Percentiles rank a stretch among this genome's conserved stretches.
phyloP scores from a whole-genome alignment of 2,113 vertebrate species.

The Sinocyclocheilus rhinocerous region DNA sequence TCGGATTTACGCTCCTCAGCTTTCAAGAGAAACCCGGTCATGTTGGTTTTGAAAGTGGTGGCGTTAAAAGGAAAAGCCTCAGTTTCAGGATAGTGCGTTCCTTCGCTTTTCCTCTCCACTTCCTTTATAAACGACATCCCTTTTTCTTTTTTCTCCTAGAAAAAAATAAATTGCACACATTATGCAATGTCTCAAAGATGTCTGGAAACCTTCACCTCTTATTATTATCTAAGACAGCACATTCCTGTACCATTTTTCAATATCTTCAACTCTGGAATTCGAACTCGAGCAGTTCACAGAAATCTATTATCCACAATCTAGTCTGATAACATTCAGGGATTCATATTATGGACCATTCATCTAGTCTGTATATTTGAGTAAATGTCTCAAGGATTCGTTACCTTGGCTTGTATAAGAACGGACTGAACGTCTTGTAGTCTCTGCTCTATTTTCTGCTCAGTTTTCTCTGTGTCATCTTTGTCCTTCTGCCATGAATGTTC shows the following conservation, averaged over 20 bases:
- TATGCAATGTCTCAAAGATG: background rate
- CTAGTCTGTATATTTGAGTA: background rate
- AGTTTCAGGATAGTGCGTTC: slow-evolving; percentile 64
- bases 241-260: background rate
- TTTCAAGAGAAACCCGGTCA: slow-evolving; percentile 80
- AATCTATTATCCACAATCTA: background rate
- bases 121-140: slow-evolving; percentile 78
- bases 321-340: background rate
- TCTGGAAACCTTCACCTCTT: background rate
- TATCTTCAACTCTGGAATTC: background rate
- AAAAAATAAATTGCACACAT: background rate
- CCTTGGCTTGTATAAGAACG: slow-evolving; percentile 81
- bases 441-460: slow-evolving; percentile 64
- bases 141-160: slow-evolving; percentile 78
- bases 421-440: slow-evolving; percentile 65
- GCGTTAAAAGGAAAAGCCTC: slow-evolving; percentile 73
- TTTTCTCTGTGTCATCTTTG: slow-evolving; percentile 65
- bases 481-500: slow-evolving; percentile 73
- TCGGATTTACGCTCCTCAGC: slow-evolving; percentile 78
- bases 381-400: slow-evolving; percentile 57
- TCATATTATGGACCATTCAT: background rate
- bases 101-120: slow-evolving; percentile 68
- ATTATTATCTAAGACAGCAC: background rate
- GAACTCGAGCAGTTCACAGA: background rate
- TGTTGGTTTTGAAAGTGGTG: slow-evolving; percentile 78